Conservation (phyloP, 1,140 invertebrate species). For the Lineus longissimus region DNA sequence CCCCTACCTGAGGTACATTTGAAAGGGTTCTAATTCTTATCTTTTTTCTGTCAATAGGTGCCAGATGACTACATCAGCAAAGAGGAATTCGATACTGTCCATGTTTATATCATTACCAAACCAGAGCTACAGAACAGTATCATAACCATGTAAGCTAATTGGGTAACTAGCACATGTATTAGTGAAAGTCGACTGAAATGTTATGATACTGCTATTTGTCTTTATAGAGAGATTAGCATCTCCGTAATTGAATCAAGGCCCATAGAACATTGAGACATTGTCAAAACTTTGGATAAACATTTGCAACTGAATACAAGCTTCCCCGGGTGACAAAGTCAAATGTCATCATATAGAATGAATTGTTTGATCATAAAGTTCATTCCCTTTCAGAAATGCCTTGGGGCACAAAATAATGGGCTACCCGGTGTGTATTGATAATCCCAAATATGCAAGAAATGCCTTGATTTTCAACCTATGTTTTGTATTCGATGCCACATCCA, state of each 20-base stretch:
- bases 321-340: no score
- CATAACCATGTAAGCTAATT: conserved; percentile 77
- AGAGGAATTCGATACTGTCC: conserved; percentile 86
- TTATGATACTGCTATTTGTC: background rate
- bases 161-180: background rate
- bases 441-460: conserved; percentile 88
- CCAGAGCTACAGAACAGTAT: conserved; percentile 81
- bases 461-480: conserved; percentile 95
- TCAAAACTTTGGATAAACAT: no score
- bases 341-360: no score
- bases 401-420: conserved; percentile 89
- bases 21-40: no score
- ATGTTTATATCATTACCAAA: conserved; percentile 93
- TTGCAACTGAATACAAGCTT: no score
- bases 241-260: no score
- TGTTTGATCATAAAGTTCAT: conserved; percentile 8
- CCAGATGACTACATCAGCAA: conserved; percentile 79
- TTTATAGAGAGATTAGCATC: background rate
- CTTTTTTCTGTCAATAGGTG: conserved; percentile 43
- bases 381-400: conserved; percentile 64
- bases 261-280: no score
- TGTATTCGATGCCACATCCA: conserved; percentile 81
- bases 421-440: conserved; percentile 82
- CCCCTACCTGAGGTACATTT: no score
- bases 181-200: background rate